Evolutionary conservation across 2,888 invertebrate genomes (phyloP).

Genomic region (Drosophila rubida): DNA sequence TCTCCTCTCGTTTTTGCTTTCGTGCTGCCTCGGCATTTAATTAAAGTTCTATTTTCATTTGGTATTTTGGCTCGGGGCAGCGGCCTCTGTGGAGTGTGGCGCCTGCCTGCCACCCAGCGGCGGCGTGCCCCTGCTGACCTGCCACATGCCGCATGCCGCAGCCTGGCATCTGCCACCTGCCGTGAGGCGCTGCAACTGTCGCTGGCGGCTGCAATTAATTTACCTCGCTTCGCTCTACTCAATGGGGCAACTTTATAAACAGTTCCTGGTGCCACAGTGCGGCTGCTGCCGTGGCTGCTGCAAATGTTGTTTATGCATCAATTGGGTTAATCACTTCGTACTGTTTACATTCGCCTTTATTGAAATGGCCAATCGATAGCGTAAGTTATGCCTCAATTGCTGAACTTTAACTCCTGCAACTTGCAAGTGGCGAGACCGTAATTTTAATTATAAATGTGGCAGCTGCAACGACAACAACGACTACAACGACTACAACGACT

Average conservation of each 20-base stretch:
- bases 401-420: neutral
- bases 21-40: constrained; percentile 53
- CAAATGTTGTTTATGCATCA: constrained; percentile 65
- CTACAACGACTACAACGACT: constrained; percentile 6
- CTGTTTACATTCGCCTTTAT: constrained; percentile 32
- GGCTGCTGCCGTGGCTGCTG: constrained; percentile 2
- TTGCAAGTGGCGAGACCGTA: constrained; percentile 1
- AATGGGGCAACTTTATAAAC: constrained; percentile 63
- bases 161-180: constrained; percentile 49
- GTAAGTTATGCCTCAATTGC: constrained; percentile 16
- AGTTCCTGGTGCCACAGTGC: constrained; percentile 27
- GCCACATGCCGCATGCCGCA: neutral
- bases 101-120: constrained; percentile 41
- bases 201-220: constrained; percentile 71
- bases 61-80: constrained; percentile 54
- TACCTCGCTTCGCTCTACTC: constrained; percentile 44
- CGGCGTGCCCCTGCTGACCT: constrained; percentile 3
- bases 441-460: constrained; percentile 57
- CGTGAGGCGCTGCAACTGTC: constrained; percentile 56
- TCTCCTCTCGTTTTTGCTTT: constrained; percentile 10
- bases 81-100: constrained; percentile 42
- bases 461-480: constrained; percentile 13
- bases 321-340: constrained; percentile 63
- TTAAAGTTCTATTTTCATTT: constrained; percentile 77
- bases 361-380: constrained; percentile 15